Evolutionary conservation across 2,888 invertebrate species (phyloP).

Genomic region (Tupiocoris notatus): DNA sequence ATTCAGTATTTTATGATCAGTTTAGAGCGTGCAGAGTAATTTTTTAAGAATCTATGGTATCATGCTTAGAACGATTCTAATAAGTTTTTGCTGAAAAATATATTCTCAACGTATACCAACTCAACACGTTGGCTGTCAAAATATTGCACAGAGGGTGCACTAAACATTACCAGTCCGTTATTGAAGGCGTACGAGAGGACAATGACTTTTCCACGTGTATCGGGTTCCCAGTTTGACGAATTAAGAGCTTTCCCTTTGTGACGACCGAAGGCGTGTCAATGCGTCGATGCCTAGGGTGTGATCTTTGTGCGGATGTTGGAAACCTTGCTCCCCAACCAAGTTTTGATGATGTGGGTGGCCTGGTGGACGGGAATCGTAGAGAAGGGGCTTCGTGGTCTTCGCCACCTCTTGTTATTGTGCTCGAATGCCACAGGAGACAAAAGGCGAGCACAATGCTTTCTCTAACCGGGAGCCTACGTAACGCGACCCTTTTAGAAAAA

Average conservation of each 20-base stretch:
- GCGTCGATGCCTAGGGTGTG: not conserved
- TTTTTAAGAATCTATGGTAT: no score
- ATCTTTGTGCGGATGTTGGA: not conserved
- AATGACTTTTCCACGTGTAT: not conserved
- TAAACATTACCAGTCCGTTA: not conserved
- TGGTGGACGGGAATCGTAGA: not conserved
- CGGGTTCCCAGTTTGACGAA: constrained; percentile 37
- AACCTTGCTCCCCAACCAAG: not conserved
- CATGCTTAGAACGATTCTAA: no score
- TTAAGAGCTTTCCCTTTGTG: constrained; percentile 21
- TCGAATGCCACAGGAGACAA: constrained; percentile 10
- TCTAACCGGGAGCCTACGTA: constrained; percentile 18
- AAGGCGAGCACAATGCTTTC: constrained; percentile 20
- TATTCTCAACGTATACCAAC: not conserved
- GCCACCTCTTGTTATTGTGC: constrained; percentile 36
- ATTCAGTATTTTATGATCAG: no score
- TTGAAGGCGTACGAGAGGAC: not conserved
- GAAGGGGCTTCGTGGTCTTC: constrained; percentile 12
- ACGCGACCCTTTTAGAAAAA: constrained; percentile 31
- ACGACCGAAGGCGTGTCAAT: not conserved
- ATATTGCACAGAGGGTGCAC: not conserved
- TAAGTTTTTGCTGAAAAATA: not conserved
- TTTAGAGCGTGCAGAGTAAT: no score
- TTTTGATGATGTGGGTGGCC: not conserved
- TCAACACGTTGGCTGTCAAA: not conserved